Base-by-base conservation (phyloP, 1,140 invertebrate genomes). In the Achroia grisella region DNA sequence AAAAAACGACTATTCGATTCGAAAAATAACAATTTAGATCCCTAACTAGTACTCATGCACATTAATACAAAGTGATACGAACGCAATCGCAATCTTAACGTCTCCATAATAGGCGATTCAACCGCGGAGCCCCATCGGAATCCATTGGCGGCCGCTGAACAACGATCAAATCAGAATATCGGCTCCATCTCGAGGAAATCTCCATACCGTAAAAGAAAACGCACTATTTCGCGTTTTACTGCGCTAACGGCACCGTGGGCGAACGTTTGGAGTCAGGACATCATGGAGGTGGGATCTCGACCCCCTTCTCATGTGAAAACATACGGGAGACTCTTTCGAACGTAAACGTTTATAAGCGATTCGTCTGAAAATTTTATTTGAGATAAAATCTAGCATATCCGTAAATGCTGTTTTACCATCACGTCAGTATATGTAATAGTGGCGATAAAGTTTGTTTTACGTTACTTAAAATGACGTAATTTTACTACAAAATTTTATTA, bases 181-280 rank as follows among this genome's bases (percentile, higher is more conserved):
- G 14, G 35, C 49, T 39, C 49, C 48, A 32, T 52, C 44, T 27
- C 13, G n/a, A 10, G 12, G 17, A 42, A 37, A 73, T 68, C 57
- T 63, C 58, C 70, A 73, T 73, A 67, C 46, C 55, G 48, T 57
- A 52, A 57, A 68, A 59, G 59, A 66, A 66, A 62, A 67, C 59
- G 51, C 65, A 65, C 66, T 70, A 71, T 69, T 59, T 56, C 57
- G 56, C 53, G 48, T 60, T 62, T 62, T 54, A 56, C 50, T 37
- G 43, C 58, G 53, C 65, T 75, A 71, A 75, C 57, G 66, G 59
- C 65, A 66, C 71, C 61, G 62, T 46, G 33, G 70, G 42, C 44
- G 56, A 54, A 46, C 53, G 34, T 42, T 46, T 51, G 35, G 13
- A 15, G 17, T 14, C 35, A 37, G 35, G 12, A 15, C 14, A 37